Conservation (phyloP, 2,113 vertebrate species). For the Megaleporinus macrocephalus region DNA sequence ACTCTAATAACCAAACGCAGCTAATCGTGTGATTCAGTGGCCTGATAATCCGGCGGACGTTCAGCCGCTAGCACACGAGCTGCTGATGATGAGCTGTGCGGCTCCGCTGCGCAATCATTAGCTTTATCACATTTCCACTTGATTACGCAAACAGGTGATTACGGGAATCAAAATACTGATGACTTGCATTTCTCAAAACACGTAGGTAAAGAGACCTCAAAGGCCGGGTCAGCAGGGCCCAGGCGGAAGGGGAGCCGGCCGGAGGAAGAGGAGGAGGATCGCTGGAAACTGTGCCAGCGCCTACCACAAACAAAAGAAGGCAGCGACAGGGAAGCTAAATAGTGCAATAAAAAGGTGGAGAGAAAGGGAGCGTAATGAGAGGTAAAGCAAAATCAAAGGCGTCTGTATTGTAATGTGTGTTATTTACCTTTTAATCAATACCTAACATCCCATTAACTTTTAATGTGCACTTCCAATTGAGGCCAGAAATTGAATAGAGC, state of each 20-base stretch:
- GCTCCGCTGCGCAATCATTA: slow-evolving; percentile 4
- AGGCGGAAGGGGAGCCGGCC: neutral
- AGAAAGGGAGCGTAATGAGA: slow-evolving; percentile 66
- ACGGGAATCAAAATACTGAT: slow-evolving; percentile 1
- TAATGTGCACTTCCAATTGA: slow-evolving; percentile 77
- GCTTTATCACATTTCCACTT: slow-evolving; percentile 9
- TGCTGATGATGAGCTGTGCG: neutral
- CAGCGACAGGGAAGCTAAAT: slow-evolving; percentile 37
- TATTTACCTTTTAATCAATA: slow-evolving; percentile 82
- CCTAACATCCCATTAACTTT: slow-evolving; percentile 76
- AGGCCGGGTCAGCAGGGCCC: neutral
- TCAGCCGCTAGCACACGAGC: slow-evolving; percentile 21
- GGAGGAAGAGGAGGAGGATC: neutral
- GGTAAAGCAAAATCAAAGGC: slow-evolving; percentile 77
- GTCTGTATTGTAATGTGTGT: slow-evolving; percentile 73
- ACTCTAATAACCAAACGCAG: slow-evolving; percentile 41
- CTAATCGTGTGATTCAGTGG: slow-evolving; percentile 27
- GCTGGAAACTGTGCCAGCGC: neutral
- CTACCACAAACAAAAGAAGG: slow-evolving; percentile 6
- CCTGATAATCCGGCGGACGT: slow-evolving; percentile 31
- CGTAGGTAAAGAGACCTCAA: slow-evolving; percentile 3
- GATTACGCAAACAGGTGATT: slow-evolving; percentile 25
- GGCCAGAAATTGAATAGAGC: slow-evolving; percentile 78
- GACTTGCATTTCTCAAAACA: neutral
- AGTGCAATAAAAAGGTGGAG: slow-evolving; percentile 38